Base-by-base conservation (phyloP, 1,140 invertebrate species). In the Drosophila neocordata region DNA sequence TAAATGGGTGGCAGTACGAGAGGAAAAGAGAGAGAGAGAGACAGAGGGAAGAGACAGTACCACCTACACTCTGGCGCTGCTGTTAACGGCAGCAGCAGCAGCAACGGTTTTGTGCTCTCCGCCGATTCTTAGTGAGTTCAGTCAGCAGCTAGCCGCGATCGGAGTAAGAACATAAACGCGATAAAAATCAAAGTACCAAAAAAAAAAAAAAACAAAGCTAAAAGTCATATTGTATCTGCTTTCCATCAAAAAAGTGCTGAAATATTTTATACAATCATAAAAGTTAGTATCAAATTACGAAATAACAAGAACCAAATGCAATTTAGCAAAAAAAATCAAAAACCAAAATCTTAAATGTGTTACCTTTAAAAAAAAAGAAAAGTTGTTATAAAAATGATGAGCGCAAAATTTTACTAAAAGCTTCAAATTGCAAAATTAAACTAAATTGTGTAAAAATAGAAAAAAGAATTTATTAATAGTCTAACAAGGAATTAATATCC, bases 61-160 rank as follows among this genome's bases (percentile, higher is more conserved):
- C 52, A 34, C 53, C 53, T 56, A 56, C 37, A 27, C 13, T 73
- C 44, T 57, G 63, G 57, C 60, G 68, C 59, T 65, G 56, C 72
- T 37, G 70, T 5, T 64, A 22, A 65, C 41, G 68, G 57, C 69
- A 67, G 35, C 58, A 61, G 35, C 59, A 65, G 37, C 60, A 52
- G 63, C 78, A 60, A 78, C 71, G 70, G 62, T 83, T 88, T 83
- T 67, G 48, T 79, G 72, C 79, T 76, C 37, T 38, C 66, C 61
- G 68, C 69, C 65, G 63, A 73, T 74, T 76, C 79, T 88, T 83
- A 68, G 70, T 62, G 63, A 82, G 77, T 79, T 89, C 79, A 87
- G 75, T 87, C 79, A 66, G 63, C 72, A 71, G 58, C 61, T 61
- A 69, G 37, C 69, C 83, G 83, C 83, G 83, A 79, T 83, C 83